These are phyloP conservation scores for Larimichthys polyactis DNA, from an alignment of 2,113 vertebrate genomes.

Conservation along the genomic window DNA sequence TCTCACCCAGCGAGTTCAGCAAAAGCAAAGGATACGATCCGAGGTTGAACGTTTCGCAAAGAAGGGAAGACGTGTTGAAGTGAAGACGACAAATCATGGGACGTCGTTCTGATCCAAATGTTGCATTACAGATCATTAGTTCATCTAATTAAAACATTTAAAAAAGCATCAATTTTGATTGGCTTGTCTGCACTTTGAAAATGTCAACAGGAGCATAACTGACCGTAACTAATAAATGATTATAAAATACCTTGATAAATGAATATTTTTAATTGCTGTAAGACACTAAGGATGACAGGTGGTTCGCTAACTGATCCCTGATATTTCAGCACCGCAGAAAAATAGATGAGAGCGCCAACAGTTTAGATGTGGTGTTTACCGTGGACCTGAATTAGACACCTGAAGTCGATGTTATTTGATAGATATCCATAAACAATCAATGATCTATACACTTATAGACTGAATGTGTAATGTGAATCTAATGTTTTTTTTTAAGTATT, in stretches of 20 bases:
- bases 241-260: slow-evolving; percentile 25
- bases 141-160: slow-evolving; percentile 63
- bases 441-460: not conserved
- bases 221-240: slow-evolving; percentile 41
- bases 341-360: slow-evolving; percentile 1
- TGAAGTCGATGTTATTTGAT: not conserved
- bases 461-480: too few relatives aligned
- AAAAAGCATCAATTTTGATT: slow-evolving; percentile 55
- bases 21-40: not conserved
- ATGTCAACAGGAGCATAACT: slow-evolving; percentile 55
- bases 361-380: not conserved
- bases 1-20: not conserved
- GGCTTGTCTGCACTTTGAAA: slow-evolving; percentile 50
- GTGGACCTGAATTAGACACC: not conserved
- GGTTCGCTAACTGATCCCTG: slow-evolving; percentile 11
- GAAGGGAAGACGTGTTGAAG: not conserved
- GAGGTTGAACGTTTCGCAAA: not conserved
- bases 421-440: not conserved
- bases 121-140: slow-evolving; percentile 61
- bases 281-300: not conserved
- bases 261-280: slow-evolving; percentile 22
- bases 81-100: not conserved
- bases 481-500: too few relatives aligned
- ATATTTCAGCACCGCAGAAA: not conserved
- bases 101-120: slow-evolving; percentile 2